Percentiles rank a stretch among this genome's conserved stretches.
Conservation (phyloP, 2,113 vertebrate genomes). For the Caranx ignobilis region DNA sequence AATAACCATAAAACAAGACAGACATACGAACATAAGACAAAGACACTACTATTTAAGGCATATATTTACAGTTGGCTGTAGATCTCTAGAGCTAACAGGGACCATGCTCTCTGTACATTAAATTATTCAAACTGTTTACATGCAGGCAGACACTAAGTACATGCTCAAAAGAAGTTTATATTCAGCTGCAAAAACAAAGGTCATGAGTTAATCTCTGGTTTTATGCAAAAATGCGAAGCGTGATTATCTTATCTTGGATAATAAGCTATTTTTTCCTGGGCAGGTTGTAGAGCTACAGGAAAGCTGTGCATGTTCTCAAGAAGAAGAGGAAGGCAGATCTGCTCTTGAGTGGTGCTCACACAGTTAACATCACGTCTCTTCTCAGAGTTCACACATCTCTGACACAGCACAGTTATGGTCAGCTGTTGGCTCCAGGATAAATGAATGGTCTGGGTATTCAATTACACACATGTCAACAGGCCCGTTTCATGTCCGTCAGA, state of each 20-base stretch:
- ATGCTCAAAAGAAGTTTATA: conserved; percentile 58
- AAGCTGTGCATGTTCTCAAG: conserved; percentile 10
- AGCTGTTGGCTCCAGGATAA: conserved; percentile 8
- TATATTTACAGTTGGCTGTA: conserved; percentile 70
- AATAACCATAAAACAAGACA: conserved; percentile 65
- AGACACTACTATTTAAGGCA: conserved; percentile 57
- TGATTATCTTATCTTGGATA: conserved; percentile 4
- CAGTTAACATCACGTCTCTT: not conserved
- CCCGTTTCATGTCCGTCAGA: not conserved
- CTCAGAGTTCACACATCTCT: not conserved
- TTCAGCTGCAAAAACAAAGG: conserved; percentile 50
- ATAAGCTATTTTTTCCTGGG: conserved; percentile 1
- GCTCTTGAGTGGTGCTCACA: conserved; percentile 21
- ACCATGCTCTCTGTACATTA: conserved; percentile 68
- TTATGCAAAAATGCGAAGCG: conserved; percentile 34
- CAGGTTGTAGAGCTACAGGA: conserved; percentile 12
- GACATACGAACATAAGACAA: conserved; percentile 65
- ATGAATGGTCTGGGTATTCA: not conserved
- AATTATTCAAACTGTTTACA: conserved; percentile 51
- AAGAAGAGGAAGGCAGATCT: conserved; percentile 9
- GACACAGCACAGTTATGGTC: conserved; percentile 7
- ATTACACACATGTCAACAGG: conserved; percentile 22
- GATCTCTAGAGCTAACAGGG: conserved; percentile 52
- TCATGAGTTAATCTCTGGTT: conserved; percentile 14
- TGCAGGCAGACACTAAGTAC: conserved; percentile 53